These are phyloP conservation scores for Chrysemys picta DNA, from an alignment of 2,113 vertebrate genomes.

Conservation along the genomic window DNA sequence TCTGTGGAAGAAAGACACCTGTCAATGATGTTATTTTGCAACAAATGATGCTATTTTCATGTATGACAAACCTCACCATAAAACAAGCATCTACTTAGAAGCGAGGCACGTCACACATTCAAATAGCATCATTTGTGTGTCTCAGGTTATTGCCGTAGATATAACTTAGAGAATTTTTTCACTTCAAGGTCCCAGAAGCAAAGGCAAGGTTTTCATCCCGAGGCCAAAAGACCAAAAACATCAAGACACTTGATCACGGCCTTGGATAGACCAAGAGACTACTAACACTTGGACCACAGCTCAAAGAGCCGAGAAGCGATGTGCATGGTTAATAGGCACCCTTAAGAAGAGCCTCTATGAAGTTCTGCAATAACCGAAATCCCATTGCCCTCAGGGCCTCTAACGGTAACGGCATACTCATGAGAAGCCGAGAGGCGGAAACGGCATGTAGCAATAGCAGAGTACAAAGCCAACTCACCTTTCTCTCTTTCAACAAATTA, in stretches of 20 bases:
- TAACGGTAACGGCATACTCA: not conserved
- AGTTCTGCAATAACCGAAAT: not conserved
- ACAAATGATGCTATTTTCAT: not conserved
- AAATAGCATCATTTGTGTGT: not conserved
- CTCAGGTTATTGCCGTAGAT: not conserved
- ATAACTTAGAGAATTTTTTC: too few relatives aligned
- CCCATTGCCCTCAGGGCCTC: not conserved
- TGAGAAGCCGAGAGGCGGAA: not conserved
- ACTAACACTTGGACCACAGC: too few relatives aligned
- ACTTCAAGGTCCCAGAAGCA: too few relatives aligned
- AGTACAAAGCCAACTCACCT: not conserved
- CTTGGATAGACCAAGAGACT: too few relatives aligned
- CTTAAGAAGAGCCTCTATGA: not conserved
- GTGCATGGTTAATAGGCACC: rapidly evolving
- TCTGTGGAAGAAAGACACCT: not conserved
- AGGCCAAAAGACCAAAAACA: too few relatives aligned
- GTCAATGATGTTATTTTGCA: not conserved
- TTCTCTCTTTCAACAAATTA: not conserved
- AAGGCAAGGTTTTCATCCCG: too few relatives aligned
- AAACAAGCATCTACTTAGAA: not conserved
- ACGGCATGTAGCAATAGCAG: rapidly evolving
- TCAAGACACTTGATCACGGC: too few relatives aligned
- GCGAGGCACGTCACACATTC: not conserved
- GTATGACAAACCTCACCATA: not conserved
- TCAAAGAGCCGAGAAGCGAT: too few relatives aligned